Evolutionary conservation across 2,888 invertebrate genomes (phyloP).

Genomic region (Acholoe squamosa): DNA sequence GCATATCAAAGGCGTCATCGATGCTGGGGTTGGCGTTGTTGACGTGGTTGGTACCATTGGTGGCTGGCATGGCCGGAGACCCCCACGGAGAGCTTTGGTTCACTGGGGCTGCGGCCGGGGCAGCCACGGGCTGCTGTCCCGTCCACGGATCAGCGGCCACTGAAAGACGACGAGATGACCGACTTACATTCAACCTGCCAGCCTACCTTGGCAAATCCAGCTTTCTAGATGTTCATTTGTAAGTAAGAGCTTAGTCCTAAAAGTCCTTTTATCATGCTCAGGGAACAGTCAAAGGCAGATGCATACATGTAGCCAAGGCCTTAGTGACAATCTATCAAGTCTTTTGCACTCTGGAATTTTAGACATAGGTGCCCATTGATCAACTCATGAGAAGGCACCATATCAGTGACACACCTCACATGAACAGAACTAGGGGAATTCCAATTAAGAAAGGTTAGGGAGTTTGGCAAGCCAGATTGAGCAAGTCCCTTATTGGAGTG

Average conservation of each 20-base stretch:
- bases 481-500: too few species aligned
- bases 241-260: not conserved
- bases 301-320: constrained; percentile 15
- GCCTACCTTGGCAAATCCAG: too few species aligned
- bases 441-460: too few species aligned
- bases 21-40: constrained; percentile 69
- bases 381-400: too few species aligned
- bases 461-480: too few species aligned
- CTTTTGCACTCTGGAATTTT: not conserved
- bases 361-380: not conserved
- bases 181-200: not conserved
- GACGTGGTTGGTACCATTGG: constrained; percentile 69
- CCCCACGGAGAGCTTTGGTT: constrained; percentile 85
- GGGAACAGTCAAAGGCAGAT: not conserved
- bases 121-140: not conserved
- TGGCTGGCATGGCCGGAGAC: constrained; percentile 84
- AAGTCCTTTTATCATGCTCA: not conserved
- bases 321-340: not conserved
- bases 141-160: constrained; percentile 51
- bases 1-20: constrained; percentile 80
- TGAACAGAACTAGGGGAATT: too few species aligned
- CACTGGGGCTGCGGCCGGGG: not conserved
- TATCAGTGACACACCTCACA: too few species aligned
- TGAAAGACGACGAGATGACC: constrained; percentile 27
- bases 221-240: not conserved